Base-by-base conservation (phyloP, 2,797 vertebrate genomes). In the Anabas testudineus region DNA sequence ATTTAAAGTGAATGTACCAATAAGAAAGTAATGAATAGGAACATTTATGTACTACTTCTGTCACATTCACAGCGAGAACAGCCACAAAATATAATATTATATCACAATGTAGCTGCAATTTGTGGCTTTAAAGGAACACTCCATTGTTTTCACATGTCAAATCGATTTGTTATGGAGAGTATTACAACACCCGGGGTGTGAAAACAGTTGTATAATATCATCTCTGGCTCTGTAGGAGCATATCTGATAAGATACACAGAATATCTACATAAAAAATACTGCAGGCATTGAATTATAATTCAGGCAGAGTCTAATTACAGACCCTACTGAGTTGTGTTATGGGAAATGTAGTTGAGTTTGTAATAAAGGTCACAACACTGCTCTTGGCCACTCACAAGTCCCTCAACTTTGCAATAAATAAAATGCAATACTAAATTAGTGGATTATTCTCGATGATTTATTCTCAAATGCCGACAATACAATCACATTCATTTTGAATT, bases 21-120 rank as follows among this genome's bases (percentile, higher is more conserved):
- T 30, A 37, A 49, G 42, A n/a, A 47, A 62, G 28, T 53, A 52
- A 62, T 71, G 59, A 48, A 67, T 63, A 46, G 18, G 10, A 65
- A 34, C 14, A 34, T 56, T 48, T 26, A 32, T 55, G 56, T 18
- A 32, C 22, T 22, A 9, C 46, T 24, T 60, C 67, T 64, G 55
- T 54, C 51, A 41, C 39, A 30, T 37, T 45, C 10, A 21, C 39
- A 67, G 14, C 54, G 45, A 8, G 22, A 30, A 69, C 49, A 36
- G 45, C 53, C 28, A 37, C n/a, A 49, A 52, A 76, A 39, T 12
- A 52, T 45, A 26, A 55, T 18, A 45, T 39, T 71, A 59, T 26
- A 37, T 37, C 26, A 43, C 14, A 66, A 52, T 26, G 14, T 24
- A n/a, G 53, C 19, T 43, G 54, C 16, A 65, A 59, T 65, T 67